A percentile compares a stretch with the other conserved stretches of the same genome.
Conservation (phyloP, 2,888 invertebrate species). For the Candidula unifasciata region DNA sequence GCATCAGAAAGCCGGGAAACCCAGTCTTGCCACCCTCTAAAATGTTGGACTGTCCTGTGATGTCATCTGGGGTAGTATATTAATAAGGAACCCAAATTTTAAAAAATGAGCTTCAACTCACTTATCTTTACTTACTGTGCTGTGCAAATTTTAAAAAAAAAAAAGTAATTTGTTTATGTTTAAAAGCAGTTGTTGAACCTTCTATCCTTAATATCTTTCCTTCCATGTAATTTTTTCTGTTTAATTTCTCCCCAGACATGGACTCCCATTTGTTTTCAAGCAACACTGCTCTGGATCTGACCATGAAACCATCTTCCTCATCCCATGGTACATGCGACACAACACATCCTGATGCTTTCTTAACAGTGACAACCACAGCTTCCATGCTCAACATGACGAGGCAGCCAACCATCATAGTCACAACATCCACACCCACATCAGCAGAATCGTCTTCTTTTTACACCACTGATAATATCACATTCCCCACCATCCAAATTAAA, state of each 20-base stretch:
- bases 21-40: too few species aligned
- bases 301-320: constrained; percentile 77
- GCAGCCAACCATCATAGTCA: constrained; percentile 79
- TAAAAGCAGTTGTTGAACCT: background rate
- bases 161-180: too few species aligned
- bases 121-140: too few species aligned
- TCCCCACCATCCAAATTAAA: constrained; percentile 86
- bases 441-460: constrained; percentile 37
- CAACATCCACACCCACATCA: constrained; percentile 60
- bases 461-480: constrained; percentile 51
- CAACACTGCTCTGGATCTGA: constrained; percentile 83
- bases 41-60: too few species aligned
- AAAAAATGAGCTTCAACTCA: too few species aligned
- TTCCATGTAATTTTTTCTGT: background rate
- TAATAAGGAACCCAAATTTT: too few species aligned
- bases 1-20: too few species aligned
- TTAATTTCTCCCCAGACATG: constrained; percentile 79
- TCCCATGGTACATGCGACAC: constrained; percentile 59
- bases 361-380: constrained; percentile 23
- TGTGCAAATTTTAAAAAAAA: too few species aligned
- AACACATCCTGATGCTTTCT: constrained; percentile 57
- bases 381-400: constrained; percentile 64
- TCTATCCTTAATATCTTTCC: background rate
- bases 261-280: constrained; percentile 90
- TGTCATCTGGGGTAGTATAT: too few species aligned